Base-by-base conservation (phyloP, 2,888 invertebrate genomes). In the Beris morrisii region DNA sequence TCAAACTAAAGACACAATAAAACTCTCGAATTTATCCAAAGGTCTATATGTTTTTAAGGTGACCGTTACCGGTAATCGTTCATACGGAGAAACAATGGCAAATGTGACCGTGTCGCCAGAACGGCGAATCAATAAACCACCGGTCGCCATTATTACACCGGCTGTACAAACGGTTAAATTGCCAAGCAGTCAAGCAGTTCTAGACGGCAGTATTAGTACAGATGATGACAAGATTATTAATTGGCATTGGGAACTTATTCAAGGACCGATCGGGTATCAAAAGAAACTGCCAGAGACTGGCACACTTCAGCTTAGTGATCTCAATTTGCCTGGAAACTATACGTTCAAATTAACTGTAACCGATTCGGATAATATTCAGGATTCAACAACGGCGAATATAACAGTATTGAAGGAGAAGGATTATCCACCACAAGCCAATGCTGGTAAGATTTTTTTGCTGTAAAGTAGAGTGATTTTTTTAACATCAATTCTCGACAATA, bases 361-460 rank as follows among this genome's bases (percentile, higher is more conserved):
- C 69, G 97, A 97, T 77, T 91, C 93, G 0, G 93, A 96, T 77
- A 92, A 93, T 73, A 90, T 88, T 0, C 90, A 88, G 66, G 95
- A 93, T 77, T 92, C 88, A 0, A 91, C 93, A 0, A 88, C 88
- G 5, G 95, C 96, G 5, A 93, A 92, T 77, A 90, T 97, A 63
- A 93, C 91, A 4, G 95, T 96, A 12, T 82, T 95, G 15, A 93
- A 95, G 82, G 91, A 92, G 72, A 93, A 88, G 0, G 97, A 97
- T 78, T 97, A 97, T 82, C 95, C 95, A 0, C 97, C 97, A 0
- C 93, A 93, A 78, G 96, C 96, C 0, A 95, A 95, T 83, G 96
- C 96, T 55, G 90, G 87, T 85, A 76, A 64, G 65, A 56, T 11
- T 5, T 32, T 9, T 54, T 61, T 15, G 54, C 9, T 50, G 9